phyloP scores from a whole-genome alignment of 2,797 vertebrate genomes.

The Steatocranus sp. region DNA sequence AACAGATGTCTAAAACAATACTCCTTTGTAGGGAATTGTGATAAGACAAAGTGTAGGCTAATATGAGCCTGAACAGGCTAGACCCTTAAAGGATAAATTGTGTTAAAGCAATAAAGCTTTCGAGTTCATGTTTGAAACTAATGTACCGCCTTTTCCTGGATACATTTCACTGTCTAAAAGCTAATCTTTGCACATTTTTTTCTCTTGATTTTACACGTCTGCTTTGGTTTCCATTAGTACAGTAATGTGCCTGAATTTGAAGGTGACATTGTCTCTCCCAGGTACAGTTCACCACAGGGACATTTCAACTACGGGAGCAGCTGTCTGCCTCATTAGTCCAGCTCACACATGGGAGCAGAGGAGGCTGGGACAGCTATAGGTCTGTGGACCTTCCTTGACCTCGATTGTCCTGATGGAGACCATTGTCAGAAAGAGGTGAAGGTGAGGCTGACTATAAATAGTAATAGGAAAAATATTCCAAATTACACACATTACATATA shows the following conservation, averaged over 20 bases:
- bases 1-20: conserved; percentile 41
- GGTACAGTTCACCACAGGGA: conserved; percentile 54
- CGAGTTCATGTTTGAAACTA: not conserved
- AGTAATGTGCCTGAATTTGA: conserved; percentile 43
- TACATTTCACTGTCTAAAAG: conserved; percentile 8
- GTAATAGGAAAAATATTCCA: conserved; percentile 1
- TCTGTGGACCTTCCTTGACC: conserved; percentile 62
- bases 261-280: conserved; percentile 73
- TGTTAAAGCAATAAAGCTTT: conserved; percentile 3
- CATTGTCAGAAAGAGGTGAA: conserved; percentile 35
- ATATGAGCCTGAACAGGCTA: conserved; percentile 11
- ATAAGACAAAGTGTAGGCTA: conserved; percentile 16
- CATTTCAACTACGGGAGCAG: conserved; percentile 58
- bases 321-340: conserved; percentile 70
- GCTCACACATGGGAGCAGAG: conserved; percentile 42
- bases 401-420: conserved; percentile 48
- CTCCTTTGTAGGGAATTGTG: conserved; percentile 3
- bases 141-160: not conserved
- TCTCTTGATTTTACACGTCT: conserved; percentile 27
- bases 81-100: conserved; percentile 10
- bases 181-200: conserved; percentile 26
- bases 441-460: conserved; percentile 44
- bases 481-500: conserved; percentile 1
- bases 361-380: conserved; percentile 52
- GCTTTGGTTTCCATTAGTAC: conserved; percentile 20